Percentiles rank a stretch among this genome's conserved stretches.
phyloP scores from a whole-genome alignment of 1,140 invertebrate species.

The Lepidostoma basale region DNA sequence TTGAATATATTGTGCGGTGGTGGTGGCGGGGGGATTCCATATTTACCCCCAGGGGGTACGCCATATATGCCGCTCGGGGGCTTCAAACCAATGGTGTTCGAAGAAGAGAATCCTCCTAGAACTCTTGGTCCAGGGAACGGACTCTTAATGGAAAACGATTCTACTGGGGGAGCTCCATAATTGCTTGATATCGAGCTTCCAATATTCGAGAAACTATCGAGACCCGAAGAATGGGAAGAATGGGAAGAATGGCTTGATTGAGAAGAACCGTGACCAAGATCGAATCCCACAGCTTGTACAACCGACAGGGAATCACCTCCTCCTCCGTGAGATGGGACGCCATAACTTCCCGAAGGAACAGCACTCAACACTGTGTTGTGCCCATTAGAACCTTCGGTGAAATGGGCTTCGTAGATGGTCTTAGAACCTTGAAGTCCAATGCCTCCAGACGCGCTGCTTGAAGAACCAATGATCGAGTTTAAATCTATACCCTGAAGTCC shows the following conservation, averaged over 20 bases:
- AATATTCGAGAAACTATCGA: neutral
- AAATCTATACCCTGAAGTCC: constrained; percentile 57
- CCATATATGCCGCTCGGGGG: constrained; percentile 64
- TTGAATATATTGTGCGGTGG: constrained; percentile 50
- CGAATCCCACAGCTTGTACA: constrained; percentile 58
- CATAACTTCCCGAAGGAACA: constrained; percentile 18
- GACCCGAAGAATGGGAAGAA: neutral
- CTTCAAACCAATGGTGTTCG: constrained; percentile 57
- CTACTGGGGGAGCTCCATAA: constrained; percentile 60
- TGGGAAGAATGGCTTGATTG: constrained; percentile 11
- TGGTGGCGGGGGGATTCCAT: constrained; percentile 61
- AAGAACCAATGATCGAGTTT: constrained; percentile 54
- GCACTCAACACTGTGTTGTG: neutral
- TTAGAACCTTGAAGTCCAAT: constrained; percentile 58
- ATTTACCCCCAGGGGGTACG: constrained; percentile 60
- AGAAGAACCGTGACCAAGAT: constrained; percentile 53
- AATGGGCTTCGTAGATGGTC: constrained; percentile 60
- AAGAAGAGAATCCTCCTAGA: constrained; percentile 49
- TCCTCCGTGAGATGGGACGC: constrained; percentile 21
- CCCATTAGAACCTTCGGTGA: constrained; percentile 49
- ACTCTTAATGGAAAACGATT: constrained; percentile 57
- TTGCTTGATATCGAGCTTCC: constrained; percentile 24
- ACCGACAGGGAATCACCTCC: constrained; percentile 52
- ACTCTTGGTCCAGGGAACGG: constrained; percentile 60
- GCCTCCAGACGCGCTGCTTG: constrained; percentile 52